These are phyloP conservation scores for Adineta ricciae DNA, from an alignment of 2,888 invertebrate genomes.

Conservation along the genomic window DNA sequence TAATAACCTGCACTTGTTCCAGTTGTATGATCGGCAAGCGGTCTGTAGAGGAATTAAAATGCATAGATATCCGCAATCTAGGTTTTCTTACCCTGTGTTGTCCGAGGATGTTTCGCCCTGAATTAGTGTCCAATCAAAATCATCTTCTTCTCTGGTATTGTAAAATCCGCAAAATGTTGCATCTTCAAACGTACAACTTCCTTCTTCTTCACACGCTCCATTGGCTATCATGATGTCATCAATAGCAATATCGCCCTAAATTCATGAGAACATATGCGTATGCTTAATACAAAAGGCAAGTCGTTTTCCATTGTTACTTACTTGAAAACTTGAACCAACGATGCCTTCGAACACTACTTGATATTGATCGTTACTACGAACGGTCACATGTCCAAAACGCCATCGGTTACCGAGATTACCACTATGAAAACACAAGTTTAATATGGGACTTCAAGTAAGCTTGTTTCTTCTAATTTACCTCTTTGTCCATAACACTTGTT, in stretches of 20 bases:
- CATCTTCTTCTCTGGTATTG: constrained; percentile 40
- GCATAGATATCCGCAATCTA: neutral
- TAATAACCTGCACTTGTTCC: constrained; percentile 35
- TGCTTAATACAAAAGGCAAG: neutral
- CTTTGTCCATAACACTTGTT: constrained; percentile 19
- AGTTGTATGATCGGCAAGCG: constrained; percentile 35
- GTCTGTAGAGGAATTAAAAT: neutral
- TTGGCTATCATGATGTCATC: constrained; percentile 40
- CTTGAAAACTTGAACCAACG: neutral
- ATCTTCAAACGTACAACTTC: constrained; percentile 41
- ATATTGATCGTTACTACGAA: neutral
- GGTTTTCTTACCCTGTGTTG: neutral
- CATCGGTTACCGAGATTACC: constrained; percentile 34
- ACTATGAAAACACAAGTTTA: constrained; percentile 4
- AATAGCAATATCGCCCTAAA: constrained; percentile 41
- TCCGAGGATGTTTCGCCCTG: neutral
- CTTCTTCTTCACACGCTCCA: constrained; percentile 37
- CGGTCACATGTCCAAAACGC: constrained; percentile 30
- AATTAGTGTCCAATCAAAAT: constrained; percentile 33
- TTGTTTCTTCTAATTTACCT: neutral
- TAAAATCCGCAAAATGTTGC: constrained; percentile 41
- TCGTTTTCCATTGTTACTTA: neutral
- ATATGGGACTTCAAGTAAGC: neutral
- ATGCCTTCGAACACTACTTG: constrained; percentile 9
- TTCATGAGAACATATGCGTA: neutral